A percentile compares a stretch with the other conserved stretches of the same genome.
These are phyloP conservation scores for Drosophila jambulina DNA, from an alignment of 1,140 invertebrate species.

Conservation along the genomic window DNA sequence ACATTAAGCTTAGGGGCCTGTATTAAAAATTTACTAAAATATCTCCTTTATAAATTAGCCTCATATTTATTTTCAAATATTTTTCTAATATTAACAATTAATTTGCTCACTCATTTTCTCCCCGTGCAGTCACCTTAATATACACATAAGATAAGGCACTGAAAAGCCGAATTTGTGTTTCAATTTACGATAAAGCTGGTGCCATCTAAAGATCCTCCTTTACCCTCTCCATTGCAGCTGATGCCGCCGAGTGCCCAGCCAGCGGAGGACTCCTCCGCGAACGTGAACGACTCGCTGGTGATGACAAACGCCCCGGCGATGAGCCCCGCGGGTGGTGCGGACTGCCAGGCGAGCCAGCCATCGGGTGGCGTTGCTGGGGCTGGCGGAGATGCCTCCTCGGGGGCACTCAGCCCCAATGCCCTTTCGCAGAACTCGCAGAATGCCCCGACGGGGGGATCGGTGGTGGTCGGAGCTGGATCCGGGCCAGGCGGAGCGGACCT, in stretches of 20 bases:
- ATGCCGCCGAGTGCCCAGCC: constrained; percentile 65
- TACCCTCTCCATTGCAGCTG: constrained; percentile 54
- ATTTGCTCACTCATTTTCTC: neutral
- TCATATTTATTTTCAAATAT: neutral
- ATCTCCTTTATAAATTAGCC: neutral
- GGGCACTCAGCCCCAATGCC: constrained; percentile 90
- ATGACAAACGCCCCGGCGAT: constrained; percentile 78
- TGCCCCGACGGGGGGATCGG: constrained; percentile 84
- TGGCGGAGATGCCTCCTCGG: constrained; percentile 85
- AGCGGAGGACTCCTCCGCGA: constrained; percentile 59
- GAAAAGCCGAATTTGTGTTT: constrained; percentile 34
- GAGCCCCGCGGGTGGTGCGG: constrained; percentile 76
- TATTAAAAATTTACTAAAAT: neutral
- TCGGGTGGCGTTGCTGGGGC: constrained; percentile 20
- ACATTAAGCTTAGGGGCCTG: no score
- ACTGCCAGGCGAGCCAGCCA: constrained; percentile 65
- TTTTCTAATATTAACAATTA: neutral
- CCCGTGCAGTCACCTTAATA: constrained; percentile 11
- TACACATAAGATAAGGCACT: constrained; percentile 18
- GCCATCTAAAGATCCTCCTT: constrained; percentile 1
- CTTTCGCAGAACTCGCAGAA: constrained; percentile 88
- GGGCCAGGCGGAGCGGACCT: constrained; percentile 41
- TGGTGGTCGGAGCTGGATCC: constrained; percentile 45
- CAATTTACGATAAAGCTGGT: constrained; percentile 34
- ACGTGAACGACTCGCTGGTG: constrained; percentile 73